Conservation (phyloP, 2,888 invertebrate genomes). For the Scaptodrosophila latifasciaeformis region DNA sequence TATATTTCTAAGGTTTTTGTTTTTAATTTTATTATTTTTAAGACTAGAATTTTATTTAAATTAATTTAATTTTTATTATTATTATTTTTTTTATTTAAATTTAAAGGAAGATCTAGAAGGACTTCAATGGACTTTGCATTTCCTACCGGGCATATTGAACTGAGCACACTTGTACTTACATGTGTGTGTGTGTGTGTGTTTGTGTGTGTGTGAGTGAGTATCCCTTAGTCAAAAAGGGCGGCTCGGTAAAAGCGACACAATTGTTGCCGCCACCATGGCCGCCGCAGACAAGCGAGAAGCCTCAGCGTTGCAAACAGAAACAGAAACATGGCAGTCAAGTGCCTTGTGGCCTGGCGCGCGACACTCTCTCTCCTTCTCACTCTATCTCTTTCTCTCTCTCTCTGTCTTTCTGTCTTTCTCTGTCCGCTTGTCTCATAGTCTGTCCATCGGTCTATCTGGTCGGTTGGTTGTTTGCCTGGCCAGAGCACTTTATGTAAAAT, state of each 20-base stretch:
- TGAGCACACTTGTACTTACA: constrained; percentile 23
- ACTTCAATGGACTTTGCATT: too few species aligned
- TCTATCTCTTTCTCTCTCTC: too few species aligned
- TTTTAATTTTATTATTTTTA: too few species aligned
- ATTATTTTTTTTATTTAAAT: too few species aligned
- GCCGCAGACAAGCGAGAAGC: constrained; percentile 40
- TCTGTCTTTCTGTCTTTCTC: too few species aligned
- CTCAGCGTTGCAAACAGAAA: constrained; percentile 29
- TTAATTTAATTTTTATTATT: too few species aligned
- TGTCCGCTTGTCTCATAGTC: too few species aligned
- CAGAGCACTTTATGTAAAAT: constrained; percentile 57
- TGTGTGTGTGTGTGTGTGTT: constrained; percentile 4
- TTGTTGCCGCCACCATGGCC: constrained; percentile 60
- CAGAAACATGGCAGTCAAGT: constrained; percentile 52
- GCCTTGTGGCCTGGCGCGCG: constrained; percentile 23
- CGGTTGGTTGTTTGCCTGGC: constrained; percentile 12
- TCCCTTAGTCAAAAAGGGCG: too few species aligned
- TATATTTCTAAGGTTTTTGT: too few species aligned
- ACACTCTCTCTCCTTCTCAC: too few species aligned
- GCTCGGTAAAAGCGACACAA: constrained; percentile 59
- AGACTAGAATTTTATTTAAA: too few species aligned
- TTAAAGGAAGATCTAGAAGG: too few species aligned
- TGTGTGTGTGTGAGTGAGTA: constrained; percentile 6
- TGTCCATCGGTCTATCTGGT: constrained; percentile 1
- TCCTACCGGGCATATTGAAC: constrained; percentile 47